phyloP scores from a whole-genome alignment of 2,888 invertebrate species.

The Eupeodes luniger region DNA sequence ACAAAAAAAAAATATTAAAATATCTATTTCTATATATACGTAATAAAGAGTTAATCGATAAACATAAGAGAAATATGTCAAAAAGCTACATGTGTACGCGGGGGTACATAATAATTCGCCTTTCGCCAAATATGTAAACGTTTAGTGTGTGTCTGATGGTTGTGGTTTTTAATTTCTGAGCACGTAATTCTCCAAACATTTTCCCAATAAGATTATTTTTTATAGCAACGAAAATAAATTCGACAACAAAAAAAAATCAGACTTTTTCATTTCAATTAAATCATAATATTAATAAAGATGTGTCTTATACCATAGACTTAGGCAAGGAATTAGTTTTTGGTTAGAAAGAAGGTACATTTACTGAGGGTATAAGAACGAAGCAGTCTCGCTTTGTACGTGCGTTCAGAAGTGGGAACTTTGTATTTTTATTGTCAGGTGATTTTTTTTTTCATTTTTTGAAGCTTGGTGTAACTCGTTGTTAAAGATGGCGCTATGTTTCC shows the following conservation, averaged over 20 bases:
- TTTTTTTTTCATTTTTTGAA: no score
- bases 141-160: not conserved
- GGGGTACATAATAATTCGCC: not conserved
- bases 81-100: not conserved
- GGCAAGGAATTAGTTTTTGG: not conserved
- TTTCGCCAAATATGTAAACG: not conserved
- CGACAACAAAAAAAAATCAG: not conserved
- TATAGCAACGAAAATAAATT: not conserved
- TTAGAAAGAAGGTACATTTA: no score
- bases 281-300: not conserved
- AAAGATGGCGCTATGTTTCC: no score
- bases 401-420: no score
- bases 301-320: not conserved
- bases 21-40: no score
- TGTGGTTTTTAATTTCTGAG: not conserved
- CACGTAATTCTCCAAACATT: not conserved
- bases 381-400: no score
- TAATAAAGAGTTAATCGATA: constrained; percentile 4
- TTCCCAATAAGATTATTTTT: not conserved
- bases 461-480: no score
- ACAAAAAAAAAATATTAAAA: not conserved
- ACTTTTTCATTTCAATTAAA: constrained; percentile 18
- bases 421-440: no score
- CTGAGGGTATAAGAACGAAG: no score
- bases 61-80: constrained; percentile 10